These are phyloP conservation scores for Galagoides demidoff DNA, from an alignment of 2,797 vertebrate species.

Conservation along the genomic window DNA sequence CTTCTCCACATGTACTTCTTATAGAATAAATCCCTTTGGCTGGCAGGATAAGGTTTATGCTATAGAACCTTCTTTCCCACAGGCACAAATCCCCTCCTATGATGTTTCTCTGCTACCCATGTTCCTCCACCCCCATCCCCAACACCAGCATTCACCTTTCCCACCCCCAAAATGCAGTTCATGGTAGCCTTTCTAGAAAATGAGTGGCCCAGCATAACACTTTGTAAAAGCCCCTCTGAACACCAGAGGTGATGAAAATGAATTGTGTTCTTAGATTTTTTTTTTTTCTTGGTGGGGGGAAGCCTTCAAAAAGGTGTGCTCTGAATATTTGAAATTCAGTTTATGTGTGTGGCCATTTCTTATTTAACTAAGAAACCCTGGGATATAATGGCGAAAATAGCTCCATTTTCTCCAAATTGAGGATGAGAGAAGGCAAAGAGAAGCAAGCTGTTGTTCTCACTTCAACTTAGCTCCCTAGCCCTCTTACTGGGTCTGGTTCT, in stretches of 20 bases:
- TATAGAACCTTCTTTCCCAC: background rate
- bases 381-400: background rate
- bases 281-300: background rate
- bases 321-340: background rate
- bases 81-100: background rate
- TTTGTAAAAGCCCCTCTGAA: background rate
- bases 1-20: conserved; percentile 71
- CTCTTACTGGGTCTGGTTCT: conserved; percentile 59
- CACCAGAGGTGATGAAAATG: conserved; percentile 22
- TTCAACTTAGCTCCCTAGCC: conserved; percentile 73
- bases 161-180: conserved; percentile 76
- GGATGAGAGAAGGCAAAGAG: conserved; percentile 10
- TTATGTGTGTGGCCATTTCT: background rate
- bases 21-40: conserved; percentile 45
- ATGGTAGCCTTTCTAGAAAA: conserved; percentile 46
- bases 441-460: conserved; percentile 56
- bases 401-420: background rate
- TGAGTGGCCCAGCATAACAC: background rate
- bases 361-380: background rate
- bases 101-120: background rate
- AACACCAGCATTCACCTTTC: conserved; percentile 31
- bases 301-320: conserved; percentile 42
- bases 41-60: background rate
- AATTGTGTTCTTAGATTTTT: background rate
- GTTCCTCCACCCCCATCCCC: background rate